Conservation (phyloP, 2,888 invertebrate species). For the Pandemis corylana region DNA sequence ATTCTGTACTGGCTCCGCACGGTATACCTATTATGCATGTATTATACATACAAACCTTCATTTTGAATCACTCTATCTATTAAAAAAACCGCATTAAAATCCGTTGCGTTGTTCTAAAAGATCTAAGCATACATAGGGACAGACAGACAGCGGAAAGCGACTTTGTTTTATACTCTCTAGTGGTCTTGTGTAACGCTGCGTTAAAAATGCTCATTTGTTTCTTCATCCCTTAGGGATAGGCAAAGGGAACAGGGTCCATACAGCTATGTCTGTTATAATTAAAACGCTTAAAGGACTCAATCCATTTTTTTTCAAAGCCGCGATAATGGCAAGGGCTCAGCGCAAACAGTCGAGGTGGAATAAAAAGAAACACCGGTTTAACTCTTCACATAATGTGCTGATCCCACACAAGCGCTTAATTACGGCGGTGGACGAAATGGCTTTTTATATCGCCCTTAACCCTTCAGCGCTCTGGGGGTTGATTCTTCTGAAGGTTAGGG, state of each 20-base stretch:
- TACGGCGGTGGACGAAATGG: constrained; percentile 25
- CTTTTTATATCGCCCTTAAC: constrained; percentile 36
- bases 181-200: neutral
- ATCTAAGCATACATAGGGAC: no score
- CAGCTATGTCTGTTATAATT: no score
- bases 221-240: no score
- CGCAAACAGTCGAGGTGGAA: constrained; percentile 10
- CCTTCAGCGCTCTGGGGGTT: constrained; percentile 27
- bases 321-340: constrained; percentile 13
- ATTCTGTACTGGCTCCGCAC: no score
- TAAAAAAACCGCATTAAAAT: no score
- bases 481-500: neutral
- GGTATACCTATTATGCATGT: no score
- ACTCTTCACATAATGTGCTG: constrained; percentile 12
- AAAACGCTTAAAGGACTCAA: neutral
- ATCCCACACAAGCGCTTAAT: constrained; percentile 32
- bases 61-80: no score
- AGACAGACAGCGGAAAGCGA: no score
- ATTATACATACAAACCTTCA: no score
- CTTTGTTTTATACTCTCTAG: neutral
- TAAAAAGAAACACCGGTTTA: constrained; percentile 15
- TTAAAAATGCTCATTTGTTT: no score
- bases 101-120: no score
- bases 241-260: no score
- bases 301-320: constrained; percentile 11